Evolutionary conservation across 2,797 vertebrate species (phyloP).

Genomic region (Nannoperca australis): DNA sequence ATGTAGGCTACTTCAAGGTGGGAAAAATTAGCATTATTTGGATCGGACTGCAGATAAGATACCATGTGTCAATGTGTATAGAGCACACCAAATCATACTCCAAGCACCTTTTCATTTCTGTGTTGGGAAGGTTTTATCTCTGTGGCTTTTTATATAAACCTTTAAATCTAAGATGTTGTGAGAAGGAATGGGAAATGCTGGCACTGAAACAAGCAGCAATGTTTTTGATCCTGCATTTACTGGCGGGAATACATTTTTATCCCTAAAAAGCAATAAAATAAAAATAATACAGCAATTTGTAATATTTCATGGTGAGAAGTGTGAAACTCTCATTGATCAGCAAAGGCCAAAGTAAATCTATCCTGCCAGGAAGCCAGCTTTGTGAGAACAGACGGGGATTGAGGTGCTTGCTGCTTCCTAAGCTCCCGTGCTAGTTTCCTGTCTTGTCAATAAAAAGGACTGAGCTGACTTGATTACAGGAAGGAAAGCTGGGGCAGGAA

Average conservation of each 20-base stretch:
- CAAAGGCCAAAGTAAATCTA: neutral
- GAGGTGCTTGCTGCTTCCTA: neutral
- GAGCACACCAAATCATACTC: no score
- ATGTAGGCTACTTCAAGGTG: neutral
- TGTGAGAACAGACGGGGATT: neutral
- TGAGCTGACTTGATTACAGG: neutral
- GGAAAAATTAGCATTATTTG: neutral
- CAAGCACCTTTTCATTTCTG: neutral
- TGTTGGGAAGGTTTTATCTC: neutral
- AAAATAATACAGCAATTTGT: neutral
- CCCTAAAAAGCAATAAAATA: neutral
- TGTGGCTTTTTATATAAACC: neutral
- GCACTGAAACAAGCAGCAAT: neutral
- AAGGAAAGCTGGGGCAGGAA: neutral
- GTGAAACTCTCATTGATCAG: constrained; percentile 10
- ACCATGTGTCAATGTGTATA: neutral
- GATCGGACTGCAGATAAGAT: neutral
- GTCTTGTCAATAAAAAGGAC: constrained; percentile 10
- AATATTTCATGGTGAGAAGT: constrained; percentile 1
- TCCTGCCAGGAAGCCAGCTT: constrained; percentile 3
- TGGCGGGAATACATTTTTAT: neutral
- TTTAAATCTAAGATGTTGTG: neutral
- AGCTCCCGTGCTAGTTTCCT: neutral
- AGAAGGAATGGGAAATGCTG: neutral
- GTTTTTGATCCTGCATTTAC: neutral